phyloP scores from a whole-genome alignment of 2,797 vertebrate genomes.

The Jordanella pulchra region DNA sequence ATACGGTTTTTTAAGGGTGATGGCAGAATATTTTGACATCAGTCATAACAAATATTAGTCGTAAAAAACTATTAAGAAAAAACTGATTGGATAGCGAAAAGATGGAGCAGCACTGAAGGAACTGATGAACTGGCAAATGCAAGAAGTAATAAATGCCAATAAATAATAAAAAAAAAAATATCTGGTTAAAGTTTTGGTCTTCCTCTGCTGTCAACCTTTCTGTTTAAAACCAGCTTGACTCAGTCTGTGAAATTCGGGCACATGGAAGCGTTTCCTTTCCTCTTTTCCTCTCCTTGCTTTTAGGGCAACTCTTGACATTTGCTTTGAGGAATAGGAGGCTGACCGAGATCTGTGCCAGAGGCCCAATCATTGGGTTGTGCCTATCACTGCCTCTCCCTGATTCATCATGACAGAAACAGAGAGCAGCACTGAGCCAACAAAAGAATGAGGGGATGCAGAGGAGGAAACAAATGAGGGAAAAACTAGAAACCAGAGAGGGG shows the following conservation, averaged over 20 bases:
- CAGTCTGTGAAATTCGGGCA: slow-evolving; percentile 9
- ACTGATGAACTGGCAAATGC: too few relatives aligned
- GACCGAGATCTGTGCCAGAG: slow-evolving; percentile 64
- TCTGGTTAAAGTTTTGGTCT: background rate
- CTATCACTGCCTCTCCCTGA: slow-evolving; percentile 78
- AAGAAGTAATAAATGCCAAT: too few relatives aligned
- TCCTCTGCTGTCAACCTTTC: background rate
- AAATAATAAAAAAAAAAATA: too few relatives aligned
- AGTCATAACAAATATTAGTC: too few relatives aligned
- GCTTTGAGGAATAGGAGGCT: slow-evolving; percentile 51
- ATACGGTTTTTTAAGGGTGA: too few relatives aligned
- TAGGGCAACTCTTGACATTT: slow-evolving; percentile 37
- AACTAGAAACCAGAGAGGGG: slow-evolving; percentile 7
- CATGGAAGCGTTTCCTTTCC: slow-evolving; percentile 15
- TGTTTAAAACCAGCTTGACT: background rate
- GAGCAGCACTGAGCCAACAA: slow-evolving; percentile 51
- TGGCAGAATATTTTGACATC: too few relatives aligned
- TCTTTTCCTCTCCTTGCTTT: slow-evolving; percentile 49
- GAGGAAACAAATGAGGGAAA: slow-evolving; percentile 45
- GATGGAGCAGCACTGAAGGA: too few relatives aligned
- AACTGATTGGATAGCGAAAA: too few relatives aligned
- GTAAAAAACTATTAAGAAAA: too few relatives aligned
- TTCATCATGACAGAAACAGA: slow-evolving; percentile 71
- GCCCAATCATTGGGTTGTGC: slow-evolving; percentile 70
- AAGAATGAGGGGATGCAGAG: slow-evolving; percentile 30